Percentiles rank a stretch among this genome's conserved stretches.
Conservation (phyloP, 1,140 invertebrate genomes). For the Orius laevigatus region DNA sequence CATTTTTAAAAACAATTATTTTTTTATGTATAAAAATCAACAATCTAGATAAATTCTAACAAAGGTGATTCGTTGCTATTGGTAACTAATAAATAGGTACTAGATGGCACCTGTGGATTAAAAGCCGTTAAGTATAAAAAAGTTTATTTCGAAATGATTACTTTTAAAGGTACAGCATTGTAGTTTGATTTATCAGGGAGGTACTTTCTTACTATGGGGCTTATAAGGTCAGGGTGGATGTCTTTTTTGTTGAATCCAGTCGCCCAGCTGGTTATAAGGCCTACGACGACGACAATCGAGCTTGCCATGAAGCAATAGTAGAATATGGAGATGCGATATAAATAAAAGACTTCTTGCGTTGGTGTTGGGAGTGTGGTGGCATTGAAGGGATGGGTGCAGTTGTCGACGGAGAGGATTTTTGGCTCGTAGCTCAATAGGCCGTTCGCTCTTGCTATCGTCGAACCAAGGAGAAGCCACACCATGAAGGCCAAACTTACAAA, state of each 20-base stretch:
- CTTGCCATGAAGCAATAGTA: conserved; percentile 51
- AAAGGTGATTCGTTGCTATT: too few relatives aligned
- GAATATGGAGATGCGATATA: conserved; percentile 54
- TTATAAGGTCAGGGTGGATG: conserved; percentile 41
- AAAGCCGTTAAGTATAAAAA: too few relatives aligned
- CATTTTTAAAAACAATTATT: too few relatives aligned
- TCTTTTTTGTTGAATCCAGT: conserved; percentile 41
- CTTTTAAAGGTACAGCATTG: too few relatives aligned
- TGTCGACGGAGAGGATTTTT: conserved; percentile 16
- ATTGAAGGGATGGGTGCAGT: conserved; percentile 13
- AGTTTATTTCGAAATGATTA: too few relatives aligned
- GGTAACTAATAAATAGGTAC: too few relatives aligned
- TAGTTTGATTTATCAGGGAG: too few relatives aligned
- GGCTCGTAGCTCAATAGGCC: conserved; percentile 34
- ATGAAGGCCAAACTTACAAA: conserved; percentile 48
- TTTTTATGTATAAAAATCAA: too few relatives aligned
- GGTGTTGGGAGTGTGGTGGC: conserved; percentile 9
- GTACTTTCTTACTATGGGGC: conserved; percentile 25
- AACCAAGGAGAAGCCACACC: conserved; percentile 70
- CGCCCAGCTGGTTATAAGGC: conserved; percentile 44
- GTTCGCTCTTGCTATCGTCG: conserved; percentile 50
- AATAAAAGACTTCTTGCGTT: conserved; percentile 36
- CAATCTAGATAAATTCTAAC: too few relatives aligned
- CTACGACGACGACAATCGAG: conserved; percentile 42
- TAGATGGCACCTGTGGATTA: too few relatives aligned